Base-by-base conservation (phyloP, 2,113 vertebrate genomes). In the Lota lota region DNA sequence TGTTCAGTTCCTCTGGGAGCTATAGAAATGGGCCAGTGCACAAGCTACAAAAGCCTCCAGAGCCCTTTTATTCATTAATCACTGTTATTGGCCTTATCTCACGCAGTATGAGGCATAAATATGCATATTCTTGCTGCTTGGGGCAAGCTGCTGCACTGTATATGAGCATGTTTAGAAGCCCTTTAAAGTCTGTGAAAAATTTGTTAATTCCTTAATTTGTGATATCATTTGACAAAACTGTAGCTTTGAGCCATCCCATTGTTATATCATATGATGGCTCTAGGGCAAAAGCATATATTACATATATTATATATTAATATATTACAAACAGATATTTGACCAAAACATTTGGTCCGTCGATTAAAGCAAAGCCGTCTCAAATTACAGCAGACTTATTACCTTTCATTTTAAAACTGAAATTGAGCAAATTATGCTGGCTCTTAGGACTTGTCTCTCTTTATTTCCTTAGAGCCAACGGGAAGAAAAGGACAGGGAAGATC, bases 401-500 rank as follows among this genome's bases (percentile, higher is more conserved):
- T 69, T 79, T 65, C 4, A 66, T 68, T 75, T 62, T 50, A 5
- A 67, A 65, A 22, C 54, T 40, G 0, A 40, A 28, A 16, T 22
- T 51, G 53, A 56, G 40, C 18, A n/a, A 67, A 70, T 58, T 40
- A 58, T 56, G n/a, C 47, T 7, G 18, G 19, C 63, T 63, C 62
- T 66, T 16, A 74, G 17, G 59, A 69, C 47, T 64, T 62, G 70
- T 69, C 70, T 67, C 61, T 61, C 28, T 61, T 70, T 33, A 76
- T 83, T 76, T 87, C 75, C 71, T 73, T 28, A 47, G 56, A 20
- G 56, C 63, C 72, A 21, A 54, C 40, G 20, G 64, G 40, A 47
- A 47, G 59, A 64, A 16, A 21, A 57, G 51, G 67, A 72, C 20
- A 19, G 62, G 66, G 7, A 62, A 57, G 59, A 67, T 47, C 68